phyloP scores from a whole-genome alignment of 2,888 invertebrate genomes.

The Pseudococcus jackbeardsleyi region DNA sequence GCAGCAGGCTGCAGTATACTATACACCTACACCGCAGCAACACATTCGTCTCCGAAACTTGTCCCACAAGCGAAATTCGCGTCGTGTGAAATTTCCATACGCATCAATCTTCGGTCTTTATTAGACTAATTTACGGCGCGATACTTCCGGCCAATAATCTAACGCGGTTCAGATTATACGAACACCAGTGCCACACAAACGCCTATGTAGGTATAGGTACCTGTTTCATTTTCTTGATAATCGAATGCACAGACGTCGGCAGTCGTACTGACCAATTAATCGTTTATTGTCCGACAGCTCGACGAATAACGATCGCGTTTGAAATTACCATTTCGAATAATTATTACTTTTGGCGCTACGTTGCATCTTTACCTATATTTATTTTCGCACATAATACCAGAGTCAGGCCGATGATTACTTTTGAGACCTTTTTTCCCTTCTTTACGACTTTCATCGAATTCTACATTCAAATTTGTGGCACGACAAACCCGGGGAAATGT shows the following conservation, averaged over 20 bases:
- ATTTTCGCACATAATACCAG: not conserved
- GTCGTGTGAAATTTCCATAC: not conserved
- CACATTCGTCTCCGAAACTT: too few species aligned
- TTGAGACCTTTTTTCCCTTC: not conserved
- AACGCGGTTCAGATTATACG: not conserved
- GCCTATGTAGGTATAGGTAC: too few species aligned
- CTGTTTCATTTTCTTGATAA: not conserved
- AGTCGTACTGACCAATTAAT: not conserved
- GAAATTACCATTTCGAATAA: not conserved
- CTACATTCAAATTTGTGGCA: not conserved
- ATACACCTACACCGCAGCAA: too few species aligned
- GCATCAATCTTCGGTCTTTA: not conserved
- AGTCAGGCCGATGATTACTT: not conserved
- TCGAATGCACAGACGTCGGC: not conserved
- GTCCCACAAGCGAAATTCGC: too few species aligned
- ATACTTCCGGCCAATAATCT: slow-evolving; percentile 11
- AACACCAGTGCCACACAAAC: not conserved
- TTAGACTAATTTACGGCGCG: not conserved
- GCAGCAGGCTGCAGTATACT: too few species aligned
- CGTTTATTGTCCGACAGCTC: not conserved
- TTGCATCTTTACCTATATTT: not conserved
- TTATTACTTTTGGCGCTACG: not conserved
- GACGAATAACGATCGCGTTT: not conserved
- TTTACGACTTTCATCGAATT: too few species aligned
- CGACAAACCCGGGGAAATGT: not conserved